Base-by-base conservation (phyloP, 2,797 vertebrate species). In the Trematomus bernacchii region DNA sequence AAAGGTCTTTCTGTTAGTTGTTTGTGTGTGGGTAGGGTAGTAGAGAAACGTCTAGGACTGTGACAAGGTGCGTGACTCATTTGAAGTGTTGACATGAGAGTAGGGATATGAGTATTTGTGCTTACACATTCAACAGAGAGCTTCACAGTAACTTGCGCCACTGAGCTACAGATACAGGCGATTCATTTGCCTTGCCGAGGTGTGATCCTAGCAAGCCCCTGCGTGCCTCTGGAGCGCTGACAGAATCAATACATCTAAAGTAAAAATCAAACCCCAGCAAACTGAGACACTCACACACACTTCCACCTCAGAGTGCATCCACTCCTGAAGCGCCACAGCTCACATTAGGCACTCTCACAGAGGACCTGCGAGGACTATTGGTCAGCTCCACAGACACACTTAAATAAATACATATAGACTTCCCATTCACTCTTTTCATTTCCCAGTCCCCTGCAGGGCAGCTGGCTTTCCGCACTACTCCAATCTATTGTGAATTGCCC, bases 211-310 rank as follows among this genome's bases (percentile, higher is more conserved):
- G 76, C 50, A 50, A 83, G 82, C 18, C 73, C 71, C 57, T 21
- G 48, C 42, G 6, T 66, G 76, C 66, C 88, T 87, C 86, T 88
- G 93, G 91, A 91, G 74, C 69, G 6, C 68, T 82, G 82, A 90
- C 91, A 91, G 83, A 92, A 95, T 94, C 94, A 83, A 95, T 94
- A 93, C 75, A 84, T 88, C 89, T 86, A 83, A 91, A 92, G 90
- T 77, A 93, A 85, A 93, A 92, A 92, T 92, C 91, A 93, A 91
- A 92, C 79, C 73, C 40, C 33, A 30, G 83, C 77, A 74, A 81
- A 82, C 71, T 74, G 72, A 89, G 67, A 83, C 84, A 85, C 87
- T 77, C 81, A 40, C 76, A 76, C 81, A 79, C 72, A 79, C 74
- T 82, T 84, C 83, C 87, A 85, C 70, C 80, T 66, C 69, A 61